Evolutionary conservation across 2,888 invertebrate genomes (phyloP), one percentile per base, ranked within the genome.

Genomic region (Syritta pipiens): DNA sequence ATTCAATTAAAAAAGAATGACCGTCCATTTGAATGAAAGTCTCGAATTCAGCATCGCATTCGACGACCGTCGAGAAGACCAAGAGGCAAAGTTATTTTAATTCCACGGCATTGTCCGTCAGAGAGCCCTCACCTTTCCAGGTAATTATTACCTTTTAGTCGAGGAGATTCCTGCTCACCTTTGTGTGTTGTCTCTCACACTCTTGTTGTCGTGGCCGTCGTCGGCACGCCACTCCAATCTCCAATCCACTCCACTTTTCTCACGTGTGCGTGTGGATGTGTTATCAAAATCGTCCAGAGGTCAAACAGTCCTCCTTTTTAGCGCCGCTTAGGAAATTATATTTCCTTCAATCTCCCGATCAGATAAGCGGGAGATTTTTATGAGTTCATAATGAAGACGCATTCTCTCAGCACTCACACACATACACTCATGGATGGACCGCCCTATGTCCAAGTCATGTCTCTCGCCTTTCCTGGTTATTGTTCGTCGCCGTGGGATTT

Each of bases 301-400:
- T 74, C 79, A 79, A 79, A 74, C 68, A 68, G 55, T 68, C 79
- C 79, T 79, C 79, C 79, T 79, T 74, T 79, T 79, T 79, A 79
- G 79, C 79, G 79, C 79, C 79, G 74, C 79, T 79, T 67, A 62
- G 55, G 35, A 62, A 62, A 71, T 71, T 71, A 74, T 79, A 79
- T 62, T 74, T 79, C 74, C 53, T 62, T 62, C 68, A 81, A 81
- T 81, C 81, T 81, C 22, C 59, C 68, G 71, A 76, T 81, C 81
- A 81, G 81, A 81, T 81, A 81, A 81, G 76, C n/a, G n/a, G 17
- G 9, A 71, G 76, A 74, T 76, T 81, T 81, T 76, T 81, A 71
- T 55, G 76, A 81, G 65, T 55, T 60, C 69, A 69, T 81, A 81
- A 76, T 76, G 74, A 81, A 81, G 75, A 76, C 71, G 24, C 74